Evolutionary conservation across 2,113 vertebrate genomes (phyloP), one percentile per base, ranked within the genome.

Genomic region (Sprattus sprattus): DNA sequence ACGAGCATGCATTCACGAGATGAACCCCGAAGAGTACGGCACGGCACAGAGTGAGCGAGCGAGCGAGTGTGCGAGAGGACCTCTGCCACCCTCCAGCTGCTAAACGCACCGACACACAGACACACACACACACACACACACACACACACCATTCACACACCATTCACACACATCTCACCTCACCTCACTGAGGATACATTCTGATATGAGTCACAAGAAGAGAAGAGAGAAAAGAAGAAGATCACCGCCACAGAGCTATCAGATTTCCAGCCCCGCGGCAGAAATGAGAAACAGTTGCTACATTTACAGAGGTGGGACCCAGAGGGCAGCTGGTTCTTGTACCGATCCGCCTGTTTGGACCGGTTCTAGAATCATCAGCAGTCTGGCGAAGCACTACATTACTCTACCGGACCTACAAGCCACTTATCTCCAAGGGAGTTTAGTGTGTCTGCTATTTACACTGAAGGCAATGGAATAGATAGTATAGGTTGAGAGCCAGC

Each of bases 1-100:
- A 95, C 90, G 85, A 93, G 94, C 95, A 96, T 96, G 95, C 95
- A 95, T 93, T 94, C 93, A 93, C 92, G 91, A 86, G 91, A 94
- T 93, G 93, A 92, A 86, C 91, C 89, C 92, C 92, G 93, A 92
- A 92, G 2, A 39, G 71, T 78, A 78, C 89, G 91, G 88, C 88
- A 89, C 91, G 88, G 89, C 91, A 88, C 83, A 92, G 89, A 85
- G 50, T 67, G 64, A 90, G 92, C 78, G 87, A 87, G 82, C 81
- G 89, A 90, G 67, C 15, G 67, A 22, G 67, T 75, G 67, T 67
- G 60, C 11, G 60, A 8, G 20, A 6, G 67, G 4, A 67, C 47
- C 39, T 1, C 39, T 39, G 39, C 39, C 84, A 71, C 64, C 84
- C 28, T 28, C 45, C 46, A 39, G 39, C 39, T 39, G 39, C 39